Percentiles rank a stretch among this genome's conserved stretches.
phyloP scores from a whole-genome alignment of 2,797 vertebrate genomes.

The Staurois parvus region DNA sequence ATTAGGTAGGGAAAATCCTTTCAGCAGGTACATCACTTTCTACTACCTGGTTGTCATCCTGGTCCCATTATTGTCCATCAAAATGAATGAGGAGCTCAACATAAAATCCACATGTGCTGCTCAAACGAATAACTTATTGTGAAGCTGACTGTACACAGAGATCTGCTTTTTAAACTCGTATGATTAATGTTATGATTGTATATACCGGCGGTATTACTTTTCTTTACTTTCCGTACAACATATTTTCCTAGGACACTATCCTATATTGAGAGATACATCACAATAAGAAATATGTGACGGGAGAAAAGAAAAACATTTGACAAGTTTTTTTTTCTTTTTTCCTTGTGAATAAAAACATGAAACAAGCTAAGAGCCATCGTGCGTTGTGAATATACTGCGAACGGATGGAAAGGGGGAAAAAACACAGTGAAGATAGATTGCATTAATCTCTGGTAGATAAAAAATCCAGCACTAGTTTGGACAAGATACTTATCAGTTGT shows the following conservation, averaged over 20 bases:
- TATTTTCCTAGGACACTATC: slow-evolving; percentile 23
- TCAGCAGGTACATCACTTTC: neutral
- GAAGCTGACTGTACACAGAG: neutral
- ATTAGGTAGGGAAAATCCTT: neutral
- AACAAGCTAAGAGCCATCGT: slow-evolving; percentile 36
- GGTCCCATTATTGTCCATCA: neutral
- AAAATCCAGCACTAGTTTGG: slow-evolving; percentile 55
- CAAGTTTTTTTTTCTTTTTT: slow-evolving; percentile 33
- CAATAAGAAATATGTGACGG: slow-evolving; percentile 45
- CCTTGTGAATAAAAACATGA: slow-evolving; percentile 32
- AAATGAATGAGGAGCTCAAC: neutral
- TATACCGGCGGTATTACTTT: neutral
- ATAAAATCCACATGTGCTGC: neutral
- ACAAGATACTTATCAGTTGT: slow-evolving; percentile 62
- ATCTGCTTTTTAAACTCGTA: neutral
- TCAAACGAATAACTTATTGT: neutral
- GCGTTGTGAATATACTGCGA: slow-evolving; percentile 28
- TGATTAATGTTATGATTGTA: neutral
- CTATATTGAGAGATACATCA: slow-evolving; percentile 19
- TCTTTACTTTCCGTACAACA: neutral
- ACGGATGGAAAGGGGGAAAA: slow-evolving; percentile 33
- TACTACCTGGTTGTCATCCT: neutral
- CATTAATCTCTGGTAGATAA: slow-evolving; percentile 59
- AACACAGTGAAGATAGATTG: slow-evolving; percentile 56
- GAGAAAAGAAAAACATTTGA: slow-evolving; percentile 27